These are phyloP conservation scores for Apamea epomidion DNA, from an alignment of 2,888 invertebrate species.

Conservation along the genomic window DNA sequence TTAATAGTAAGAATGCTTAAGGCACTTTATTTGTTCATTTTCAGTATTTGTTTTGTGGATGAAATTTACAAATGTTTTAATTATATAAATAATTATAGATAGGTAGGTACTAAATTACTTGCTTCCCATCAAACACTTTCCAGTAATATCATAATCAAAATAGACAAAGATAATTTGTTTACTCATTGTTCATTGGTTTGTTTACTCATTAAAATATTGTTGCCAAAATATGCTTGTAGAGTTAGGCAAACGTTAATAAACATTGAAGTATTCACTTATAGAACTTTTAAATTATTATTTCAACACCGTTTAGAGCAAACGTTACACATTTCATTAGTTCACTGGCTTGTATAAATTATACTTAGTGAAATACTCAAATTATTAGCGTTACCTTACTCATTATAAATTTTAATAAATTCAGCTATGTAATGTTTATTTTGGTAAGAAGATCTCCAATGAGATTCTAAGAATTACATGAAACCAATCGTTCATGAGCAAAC, in stretches of 20 bases:
- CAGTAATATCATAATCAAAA: background rate
- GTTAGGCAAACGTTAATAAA: background rate
- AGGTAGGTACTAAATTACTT: background rate
- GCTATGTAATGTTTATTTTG: background rate
- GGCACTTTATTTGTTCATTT: background rate
- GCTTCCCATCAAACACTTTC: background rate
- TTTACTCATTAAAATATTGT: background rate
- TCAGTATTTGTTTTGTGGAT: background rate
- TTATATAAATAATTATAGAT: background rate
- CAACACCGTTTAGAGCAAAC: background rate
- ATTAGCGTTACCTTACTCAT: background rate
- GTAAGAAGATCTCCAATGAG: background rate
- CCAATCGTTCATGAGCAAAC: background rate
- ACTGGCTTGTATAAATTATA: background rate
- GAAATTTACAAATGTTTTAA: background rate
- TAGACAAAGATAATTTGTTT: background rate
- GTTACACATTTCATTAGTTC: background rate
- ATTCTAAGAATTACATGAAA: slow-evolving; percentile 11
- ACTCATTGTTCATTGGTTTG: slow-evolving; percentile 9
- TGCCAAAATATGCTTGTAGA: background rate
- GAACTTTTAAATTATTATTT: background rate
- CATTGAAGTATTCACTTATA: background rate
- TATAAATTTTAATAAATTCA: background rate
- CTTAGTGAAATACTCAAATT: background rate
- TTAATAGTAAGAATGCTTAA: background rate